Evolutionary conservation across 2,888 invertebrate species (phyloP).

Genomic region (Eupithecia dodoneata): DNA sequence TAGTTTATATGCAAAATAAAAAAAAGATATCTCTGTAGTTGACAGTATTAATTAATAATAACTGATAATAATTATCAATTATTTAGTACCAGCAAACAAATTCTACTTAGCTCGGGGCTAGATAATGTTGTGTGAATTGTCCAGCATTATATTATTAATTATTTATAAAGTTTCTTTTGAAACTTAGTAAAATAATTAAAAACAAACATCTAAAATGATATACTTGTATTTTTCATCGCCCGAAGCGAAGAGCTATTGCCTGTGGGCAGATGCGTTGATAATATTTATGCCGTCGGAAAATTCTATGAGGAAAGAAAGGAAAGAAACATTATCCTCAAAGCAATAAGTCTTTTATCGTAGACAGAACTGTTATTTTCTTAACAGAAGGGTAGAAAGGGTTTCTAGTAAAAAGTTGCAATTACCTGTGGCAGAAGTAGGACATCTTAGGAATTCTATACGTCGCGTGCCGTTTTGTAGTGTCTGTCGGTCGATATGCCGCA

Average conservation of each 20-base stretch:
- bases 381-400: conserved; percentile 4
- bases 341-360: not conserved
- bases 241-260: not conserved
- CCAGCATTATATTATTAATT: too few species aligned
- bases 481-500: conserved; percentile 79
- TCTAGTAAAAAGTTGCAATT: conserved; percentile 34
- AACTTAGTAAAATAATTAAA: not conserved
- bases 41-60: too few species aligned
- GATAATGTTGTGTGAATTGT: too few species aligned
- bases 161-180: not conserved
- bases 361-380: not conserved
- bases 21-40: too few species aligned
- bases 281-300: not conserved
- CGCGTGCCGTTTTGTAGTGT: conserved; percentile 70
- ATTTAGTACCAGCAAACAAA: too few species aligned
- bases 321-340: not conserved
- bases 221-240: not conserved
- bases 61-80: too few species aligned
- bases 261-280: not conserved
- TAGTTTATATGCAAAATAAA: too few species aligned
- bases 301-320: not conserved
- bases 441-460: conserved; percentile 62
- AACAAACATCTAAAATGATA: not conserved
- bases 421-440: conserved; percentile 54
- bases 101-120: too few species aligned